Conservation (phyloP, 2,888 invertebrate genomes). For the Psylliodes chrysocephalus region DNA sequence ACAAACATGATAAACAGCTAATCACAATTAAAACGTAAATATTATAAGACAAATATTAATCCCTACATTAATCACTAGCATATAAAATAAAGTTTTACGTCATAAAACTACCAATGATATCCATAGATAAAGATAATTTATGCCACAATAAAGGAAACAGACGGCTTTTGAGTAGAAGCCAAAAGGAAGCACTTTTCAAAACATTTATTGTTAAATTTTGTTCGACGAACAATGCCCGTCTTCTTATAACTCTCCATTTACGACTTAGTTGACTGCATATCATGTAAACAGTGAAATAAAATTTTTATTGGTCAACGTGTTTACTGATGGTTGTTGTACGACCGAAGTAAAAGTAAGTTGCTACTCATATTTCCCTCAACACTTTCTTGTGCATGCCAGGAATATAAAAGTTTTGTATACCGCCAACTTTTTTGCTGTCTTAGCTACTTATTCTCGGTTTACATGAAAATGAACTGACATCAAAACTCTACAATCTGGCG, state of each 20-base stretch:
- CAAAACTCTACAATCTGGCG: too few species aligned
- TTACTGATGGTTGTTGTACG: neutral
- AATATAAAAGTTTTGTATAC: slow-evolving; percentile 3
- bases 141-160: slow-evolving; percentile 8
- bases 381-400: slow-evolving; percentile 7
- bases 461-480: slow-evolving; percentile 1
- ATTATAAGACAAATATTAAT: neutral
- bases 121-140: slow-evolving; percentile 4
- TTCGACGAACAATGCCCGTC: neutral
- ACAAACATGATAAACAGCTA: too few species aligned
- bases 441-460: neutral
- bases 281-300: slow-evolving; percentile 13
- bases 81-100: neutral
- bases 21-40: neutral
- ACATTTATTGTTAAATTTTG: slow-evolving; percentile 13
- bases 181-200: slow-evolving; percentile 12
- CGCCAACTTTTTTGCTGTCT: neutral
- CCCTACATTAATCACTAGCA: neutral
- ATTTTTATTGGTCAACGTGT: slow-evolving; percentile 15
- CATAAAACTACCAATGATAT: neutral
- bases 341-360: neutral
- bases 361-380: slow-evolving; percentile 10
- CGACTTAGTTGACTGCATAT: slow-evolving; percentile 9
- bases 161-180: slow-evolving; percentile 4
- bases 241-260: slow-evolving; percentile 11